These are phyloP conservation scores for Ophion ventricosus DNA, from an alignment of 2,888 invertebrate genomes.

Conservation along the genomic window DNA sequence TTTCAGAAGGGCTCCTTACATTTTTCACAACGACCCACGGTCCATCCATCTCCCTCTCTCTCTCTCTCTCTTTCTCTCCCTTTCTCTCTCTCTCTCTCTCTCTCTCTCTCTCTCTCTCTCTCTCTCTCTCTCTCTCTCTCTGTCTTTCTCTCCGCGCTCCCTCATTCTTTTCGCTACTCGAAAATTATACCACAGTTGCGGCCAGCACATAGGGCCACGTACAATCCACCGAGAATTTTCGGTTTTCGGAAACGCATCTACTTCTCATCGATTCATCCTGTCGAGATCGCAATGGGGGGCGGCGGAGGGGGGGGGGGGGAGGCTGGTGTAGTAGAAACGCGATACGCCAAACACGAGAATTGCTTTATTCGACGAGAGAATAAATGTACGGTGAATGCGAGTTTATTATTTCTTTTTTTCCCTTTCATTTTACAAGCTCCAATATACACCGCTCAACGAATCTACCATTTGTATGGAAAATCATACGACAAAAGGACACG, in stretches of 20 bases:
- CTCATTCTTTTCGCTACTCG: not conserved
- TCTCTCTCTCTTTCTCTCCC: not conserved
- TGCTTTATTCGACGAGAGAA: not conserved
- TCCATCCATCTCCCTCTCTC: not conserved
- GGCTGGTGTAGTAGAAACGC: not conserved
- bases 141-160: not conserved
- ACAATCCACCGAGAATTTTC: not conserved
- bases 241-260: not conserved
- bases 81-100: not conserved
- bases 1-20: conserved; percentile 29
- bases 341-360: not conserved
- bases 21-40: conserved; percentile 44
- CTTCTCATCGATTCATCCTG: conserved; percentile 24
- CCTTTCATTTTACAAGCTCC: not conserved
- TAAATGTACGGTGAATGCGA: not conserved
- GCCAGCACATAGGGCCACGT: not conserved
- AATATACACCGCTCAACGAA: not conserved
- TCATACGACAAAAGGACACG: not conserved
- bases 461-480: not conserved
- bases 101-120: not conserved
- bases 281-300: not conserved
- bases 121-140: not conserved
- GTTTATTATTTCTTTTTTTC: not conserved
- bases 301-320: not conserved
- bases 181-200: conserved; percentile 33